Base-by-base conservation (phyloP, 2,113 vertebrate genomes). In the Catharus bicknelli region DNA sequence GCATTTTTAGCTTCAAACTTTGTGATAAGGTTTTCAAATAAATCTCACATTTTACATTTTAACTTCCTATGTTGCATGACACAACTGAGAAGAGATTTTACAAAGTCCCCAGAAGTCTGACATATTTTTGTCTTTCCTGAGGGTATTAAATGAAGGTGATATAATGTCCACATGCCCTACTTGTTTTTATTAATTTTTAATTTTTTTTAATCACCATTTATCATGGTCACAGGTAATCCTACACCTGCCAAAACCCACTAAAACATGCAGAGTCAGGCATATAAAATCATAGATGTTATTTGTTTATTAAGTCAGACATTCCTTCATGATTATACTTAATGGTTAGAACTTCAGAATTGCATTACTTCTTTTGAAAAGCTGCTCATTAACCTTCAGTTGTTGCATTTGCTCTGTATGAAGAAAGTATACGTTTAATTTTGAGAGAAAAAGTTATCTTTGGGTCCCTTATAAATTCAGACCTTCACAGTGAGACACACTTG, bases 261-360 rank as follows among this genome's bases (percentile, higher is more conserved):
- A 61, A 62, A 67, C 62, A 29, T 50, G 47, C 50, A 43, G 80
- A 62, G 58, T 86, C 82, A 84, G 5, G 86, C 29, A 77, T 63
- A 84, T 87, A 48, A 82, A 77, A 70, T 34, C 3, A 0, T 26
- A 48, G 47, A 58, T 69, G 11, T 66, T 83, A 74, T 84, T 90
- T 95, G 51, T 90, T 95, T 94, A 72, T 88, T 93, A 93, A 61
- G 77, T 91, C 58, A 95, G 48, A 64, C 88, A 88, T 94, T 91
- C 57, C 58, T 88, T 84, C 76, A 77, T 80, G 72, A 95, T 96
- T 95, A 80, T 90, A 83, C 64, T 88, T 94, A 91, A 85, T 88
- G 18, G 30, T 69, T 94, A 77, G 57, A 94, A 59, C 18, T 58
- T 79, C 5, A 11, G 40, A 83, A 91, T 78, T 84, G 40, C 67